Conservation (phyloP, 2,888 invertebrate genomes). For the Heliconius ethilla region DNA sequence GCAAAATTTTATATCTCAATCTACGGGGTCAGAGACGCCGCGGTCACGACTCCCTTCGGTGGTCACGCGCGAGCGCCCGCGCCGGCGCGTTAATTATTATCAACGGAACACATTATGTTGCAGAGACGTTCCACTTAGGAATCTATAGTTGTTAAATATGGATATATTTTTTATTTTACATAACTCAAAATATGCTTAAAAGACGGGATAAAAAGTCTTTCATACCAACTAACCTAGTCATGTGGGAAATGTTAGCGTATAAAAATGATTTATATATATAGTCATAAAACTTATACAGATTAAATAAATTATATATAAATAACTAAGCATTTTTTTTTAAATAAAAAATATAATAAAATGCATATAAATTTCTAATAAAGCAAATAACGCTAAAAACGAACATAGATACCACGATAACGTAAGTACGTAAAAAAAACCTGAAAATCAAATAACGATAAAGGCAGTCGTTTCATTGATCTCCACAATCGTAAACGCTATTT, state of each 20-base stretch:
- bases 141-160: slow-evolving; percentile 47
- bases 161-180: background rate
- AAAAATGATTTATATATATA: too few species aligned
- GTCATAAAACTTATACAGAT: too few species aligned
- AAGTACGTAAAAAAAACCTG: slow-evolving; percentile 28
- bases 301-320: too few species aligned
- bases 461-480: slow-evolving; percentile 36
- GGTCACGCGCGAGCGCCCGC: slow-evolving; percentile 63
- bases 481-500: slow-evolving; percentile 41
- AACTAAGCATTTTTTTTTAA: too few species aligned
- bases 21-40: slow-evolving; percentile 77
- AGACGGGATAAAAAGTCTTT: too few species aligned
- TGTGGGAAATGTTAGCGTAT: too few species aligned
- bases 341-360: background rate
- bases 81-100: slow-evolving; percentile 60
- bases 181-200: too few species aligned
- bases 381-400: slow-evolving; percentile 27
- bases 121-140: slow-evolving; percentile 56
- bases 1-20: slow-evolving; percentile 82
- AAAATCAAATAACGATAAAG: slow-evolving; percentile 35
- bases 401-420: slow-evolving; percentile 7
- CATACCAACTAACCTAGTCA: too few species aligned
- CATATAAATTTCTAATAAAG: slow-evolving; percentile 1
- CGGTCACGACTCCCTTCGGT: slow-evolving; percentile 81
- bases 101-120: slow-evolving; percentile 65